Percentiles rank a stretch among this genome's conserved stretches.
Evolutionary conservation across 2,113 vertebrate genomes (phyloP).

Genomic region (Galemys pyrenaicus): DNA sequence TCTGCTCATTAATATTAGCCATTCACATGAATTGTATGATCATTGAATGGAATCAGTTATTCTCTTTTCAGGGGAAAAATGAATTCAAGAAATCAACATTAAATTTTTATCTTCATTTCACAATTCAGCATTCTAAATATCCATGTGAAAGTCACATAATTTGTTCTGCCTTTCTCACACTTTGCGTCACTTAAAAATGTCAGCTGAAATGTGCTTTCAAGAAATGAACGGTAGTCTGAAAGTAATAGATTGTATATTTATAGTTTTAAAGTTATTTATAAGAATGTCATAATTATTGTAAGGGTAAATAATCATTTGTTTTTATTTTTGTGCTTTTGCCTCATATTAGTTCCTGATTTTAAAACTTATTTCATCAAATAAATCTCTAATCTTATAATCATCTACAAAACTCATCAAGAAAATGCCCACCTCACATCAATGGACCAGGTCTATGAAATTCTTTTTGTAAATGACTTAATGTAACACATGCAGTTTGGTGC

Average conservation of each 20-base stretch:
- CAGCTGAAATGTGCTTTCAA: conserved; percentile 54
- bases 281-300: conserved; percentile 59
- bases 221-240: conserved; percentile 65
- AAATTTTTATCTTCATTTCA: conserved; percentile 61
- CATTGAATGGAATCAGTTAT: conserved; percentile 55
- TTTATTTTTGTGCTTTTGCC: conserved; percentile 73
- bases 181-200: conserved; percentile 22
- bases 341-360: conserved; percentile 80
- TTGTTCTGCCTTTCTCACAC: conserved; percentile 42
- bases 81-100: conserved; percentile 50
- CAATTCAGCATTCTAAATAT: conserved; percentile 1
- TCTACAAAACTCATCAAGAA: conserved; percentile 28
- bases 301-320: conserved; percentile 68
- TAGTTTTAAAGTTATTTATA: conserved; percentile 75
- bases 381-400: conserved; percentile 47
- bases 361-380: conserved; percentile 78
- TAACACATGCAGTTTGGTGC: conserved; percentile 37
- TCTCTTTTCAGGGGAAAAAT: conserved; percentile 47
- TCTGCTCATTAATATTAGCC: conserved; percentile 3
- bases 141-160: neutral
- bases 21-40: neutral
- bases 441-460: neutral
- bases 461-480: conserved; percentile 35
- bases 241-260: conserved; percentile 60
- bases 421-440: neutral